Evolutionary conservation across 1,140 invertebrate species (phyloP).

Genomic region (Planococcus citri): DNA sequence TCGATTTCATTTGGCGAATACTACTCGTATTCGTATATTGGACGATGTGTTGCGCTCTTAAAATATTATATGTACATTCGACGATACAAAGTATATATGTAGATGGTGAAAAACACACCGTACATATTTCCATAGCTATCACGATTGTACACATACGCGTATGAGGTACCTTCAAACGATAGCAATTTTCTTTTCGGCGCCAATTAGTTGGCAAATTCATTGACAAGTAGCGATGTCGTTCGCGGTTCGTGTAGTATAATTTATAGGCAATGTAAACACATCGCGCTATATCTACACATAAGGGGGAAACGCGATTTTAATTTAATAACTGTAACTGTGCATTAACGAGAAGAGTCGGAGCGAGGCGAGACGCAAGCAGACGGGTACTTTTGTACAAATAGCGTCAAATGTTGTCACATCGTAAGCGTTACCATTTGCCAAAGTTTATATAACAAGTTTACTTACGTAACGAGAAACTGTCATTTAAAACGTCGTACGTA

Average conservation of each 20-base stretch:
- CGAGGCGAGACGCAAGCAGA: not conserved
- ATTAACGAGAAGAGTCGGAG: not conserved
- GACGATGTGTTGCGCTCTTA: too few species aligned
- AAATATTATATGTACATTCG: not conserved
- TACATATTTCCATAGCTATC: too few species aligned
- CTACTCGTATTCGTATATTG: too few species aligned
- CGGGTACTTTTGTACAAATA: not conserved
- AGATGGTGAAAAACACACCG: not conserved
- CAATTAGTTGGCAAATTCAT: not conserved
- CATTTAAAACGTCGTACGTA: conserved; percentile 8
- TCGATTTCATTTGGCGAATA: not conserved
- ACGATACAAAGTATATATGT: too few species aligned
- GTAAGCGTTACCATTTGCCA: not conserved
- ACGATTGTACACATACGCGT: too few species aligned
- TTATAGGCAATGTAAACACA: not conserved
- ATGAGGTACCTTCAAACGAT: not conserved
- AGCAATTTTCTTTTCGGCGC: not conserved
- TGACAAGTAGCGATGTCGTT: not conserved
- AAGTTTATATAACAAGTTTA: conserved; percentile 8
- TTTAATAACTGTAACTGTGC: not conserved
- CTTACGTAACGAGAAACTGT: not conserved
- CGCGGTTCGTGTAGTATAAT: not conserved
- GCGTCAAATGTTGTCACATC: not conserved
- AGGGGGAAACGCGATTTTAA: not conserved
- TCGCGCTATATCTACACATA: too few species aligned